Evolutionary conservation across 2,888 invertebrate genomes (phyloP).

Genomic region (Gisinianus flammeolus): DNA sequence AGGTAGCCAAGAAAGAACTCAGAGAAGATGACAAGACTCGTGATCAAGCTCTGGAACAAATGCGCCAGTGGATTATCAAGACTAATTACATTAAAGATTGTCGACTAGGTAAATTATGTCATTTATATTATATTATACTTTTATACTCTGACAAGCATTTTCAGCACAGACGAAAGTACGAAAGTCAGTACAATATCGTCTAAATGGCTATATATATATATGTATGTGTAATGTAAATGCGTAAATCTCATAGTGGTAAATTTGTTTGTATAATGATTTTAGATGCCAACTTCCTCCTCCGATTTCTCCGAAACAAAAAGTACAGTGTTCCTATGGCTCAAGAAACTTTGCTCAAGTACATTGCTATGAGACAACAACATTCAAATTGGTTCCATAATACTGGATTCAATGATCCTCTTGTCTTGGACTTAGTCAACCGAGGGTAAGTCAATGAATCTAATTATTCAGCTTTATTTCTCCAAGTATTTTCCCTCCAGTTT

Average conservation of each 20-base stretch:
- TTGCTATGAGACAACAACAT: constrained; percentile 77
- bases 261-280: constrained; percentile 60
- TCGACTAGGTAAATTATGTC: constrained; percentile 66
- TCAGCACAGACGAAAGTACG: too few relatives aligned
- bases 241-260: too few relatives aligned
- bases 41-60: constrained; percentile 70
- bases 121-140: background rate
- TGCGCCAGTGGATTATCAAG: constrained; percentile 74
- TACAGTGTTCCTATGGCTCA: constrained; percentile 80
- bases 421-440: constrained; percentile 73
- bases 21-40: constrained; percentile 71
- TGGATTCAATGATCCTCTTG: constrained; percentile 73
- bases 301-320: constrained; percentile 80
- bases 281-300: constrained; percentile 75
- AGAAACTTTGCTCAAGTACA: constrained; percentile 77
- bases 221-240: too few relatives aligned
- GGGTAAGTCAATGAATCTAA: constrained; percentile 65
- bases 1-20: constrained; percentile 70
- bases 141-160: background rate
- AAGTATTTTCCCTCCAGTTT: background rate
- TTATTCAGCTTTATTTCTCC: background rate
- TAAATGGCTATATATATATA: too few relatives aligned
- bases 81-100: constrained; percentile 74
- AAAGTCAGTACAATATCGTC: too few relatives aligned
- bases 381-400: constrained; percentile 77